Conservation (phyloP, 2,888 invertebrate genomes). For the Caenorhabditis drosophilae region DNA sequence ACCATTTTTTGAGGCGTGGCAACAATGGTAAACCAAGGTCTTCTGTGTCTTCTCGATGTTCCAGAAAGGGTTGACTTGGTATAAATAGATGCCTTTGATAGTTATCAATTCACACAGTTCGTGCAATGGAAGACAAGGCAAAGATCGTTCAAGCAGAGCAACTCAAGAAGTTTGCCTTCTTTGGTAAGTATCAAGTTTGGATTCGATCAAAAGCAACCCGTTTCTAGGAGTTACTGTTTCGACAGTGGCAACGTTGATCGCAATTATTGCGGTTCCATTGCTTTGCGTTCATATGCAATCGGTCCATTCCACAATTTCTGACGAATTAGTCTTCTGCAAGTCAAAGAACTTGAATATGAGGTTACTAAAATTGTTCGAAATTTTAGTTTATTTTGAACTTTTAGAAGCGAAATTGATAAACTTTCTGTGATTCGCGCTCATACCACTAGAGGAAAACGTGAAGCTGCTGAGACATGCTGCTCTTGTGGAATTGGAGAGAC, state of each 20-base stretch:
- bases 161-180: constrained; percentile 65
- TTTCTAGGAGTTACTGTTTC: constrained; percentile 45
- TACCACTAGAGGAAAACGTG: constrained; percentile 33
- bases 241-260: constrained; percentile 51
- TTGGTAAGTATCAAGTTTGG: too few species aligned
- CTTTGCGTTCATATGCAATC: constrained; percentile 57
- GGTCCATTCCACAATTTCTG: constrained; percentile 56
- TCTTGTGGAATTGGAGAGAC: constrained; percentile 40
- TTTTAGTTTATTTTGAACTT: constrained; percentile 1
- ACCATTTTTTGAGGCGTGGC: constrained; percentile 37
- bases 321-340: constrained; percentile 60
- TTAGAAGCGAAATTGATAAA: constrained; percentile 22
- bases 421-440: constrained; percentile 11
- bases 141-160: constrained; percentile 60
- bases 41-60: constrained; percentile 2
- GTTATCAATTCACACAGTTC: constrained; percentile 10
- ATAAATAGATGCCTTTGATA: constrained; percentile 21
- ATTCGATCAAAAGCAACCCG: too few species aligned
- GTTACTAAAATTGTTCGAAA: constrained; percentile 2
- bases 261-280: constrained; percentile 53
- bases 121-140: constrained; percentile 52
- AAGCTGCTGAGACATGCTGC: constrained; percentile 32
- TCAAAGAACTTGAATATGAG: constrained; percentile 35
- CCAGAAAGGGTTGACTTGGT: constrained; percentile 15
- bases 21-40: too few species aligned